Evolutionary conservation across 1,140 invertebrate genomes (phyloP), one percentile per base, ranked within the genome.

Genomic region (Lepidurus arcticus): DNA sequence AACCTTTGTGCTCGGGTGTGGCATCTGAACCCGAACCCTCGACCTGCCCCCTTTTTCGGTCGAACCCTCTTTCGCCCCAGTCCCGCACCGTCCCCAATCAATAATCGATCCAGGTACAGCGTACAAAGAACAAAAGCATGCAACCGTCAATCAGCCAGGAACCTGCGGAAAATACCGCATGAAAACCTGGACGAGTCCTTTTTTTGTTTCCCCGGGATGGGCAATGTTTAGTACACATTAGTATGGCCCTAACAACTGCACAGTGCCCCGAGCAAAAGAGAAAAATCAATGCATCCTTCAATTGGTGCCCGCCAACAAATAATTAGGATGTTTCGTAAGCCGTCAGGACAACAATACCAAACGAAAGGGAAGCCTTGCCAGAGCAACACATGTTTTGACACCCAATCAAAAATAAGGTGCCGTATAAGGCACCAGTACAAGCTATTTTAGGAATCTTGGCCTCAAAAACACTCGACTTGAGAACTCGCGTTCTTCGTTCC

Each of bases 401-500:
- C 53, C 34, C 53, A 65, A 65, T 65, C 53, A 21, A 65, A 65
- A 65, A 21, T 65, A n/a, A 16, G 53, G 53, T 65, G 53, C 53
- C 53, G 13, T 16, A 65, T 11, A 65, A 9, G 53, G 53, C 53
- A 4, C 21, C 53, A 7, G 53, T 21, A 5, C 53, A 65, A 65
- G 53, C 13, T 65, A 65, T 65, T 65, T 65, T 65, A 65, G 53
- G 53, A 65, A 65, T 13, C 53, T 21, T 65, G 8, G 53, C 6
- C 21, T 65, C n/a, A 65, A 7, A 65, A 65, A 65, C 53, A 65
- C 34, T 34, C 34, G 34, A 34, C 34, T 34, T 34, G 34, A 34
- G 34, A 34, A 34, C 34, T 34, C 34, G 34, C 34, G 34, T 34
- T 26, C 26, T 26, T 1, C 26, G 26, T 26, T 34, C 34, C 34